Evolutionary conservation across 2,888 invertebrate genomes (phyloP), one percentile per base, ranked within the genome.

Genomic region (Neoscelio sp.): DNA sequence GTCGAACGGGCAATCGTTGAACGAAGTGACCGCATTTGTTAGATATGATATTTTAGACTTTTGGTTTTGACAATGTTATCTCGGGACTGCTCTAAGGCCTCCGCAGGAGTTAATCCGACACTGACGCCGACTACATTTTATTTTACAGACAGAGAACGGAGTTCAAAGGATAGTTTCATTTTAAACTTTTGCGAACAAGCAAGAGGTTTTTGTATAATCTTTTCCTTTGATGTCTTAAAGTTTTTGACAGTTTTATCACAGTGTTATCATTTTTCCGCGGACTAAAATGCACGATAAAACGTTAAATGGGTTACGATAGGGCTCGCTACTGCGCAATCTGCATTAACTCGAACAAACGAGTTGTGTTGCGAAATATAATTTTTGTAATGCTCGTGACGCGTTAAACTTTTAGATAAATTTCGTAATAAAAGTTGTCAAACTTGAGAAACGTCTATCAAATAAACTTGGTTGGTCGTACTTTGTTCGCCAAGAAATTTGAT

Each of bases 251-350:
- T 62, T 46, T 62, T 62, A 58, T 58, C 58, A 15, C n/a, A 17
- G 2, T 12, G 35, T 35, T 42, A 13, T 28, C 44, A 44, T 60
- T 60, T 60, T 60, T 46, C 23, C 8, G 18, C 6, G 12, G 28
- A 23, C 20, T 46, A 42, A 42, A 44, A 3, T 44, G 8, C 18
- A 12, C 12, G 18, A 48, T 46, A 64, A 38, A 64, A 28, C 38
- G 23, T 64, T 48, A 64, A 64, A 48, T 50, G 40, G 26, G 64
- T 64, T 64, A 64, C 8, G 64, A 64, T 64, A 64, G 50, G 46
- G 50, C 28, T 17, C 50, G 28, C 28, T 48, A 38, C 40, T 7
- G 48, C 50, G 18, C 33, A 40, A 40, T 64, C 48, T 26, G 38
- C 17, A 64, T 26, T 50, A 50, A 48, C 48, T 46, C 18, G 44